phyloP scores from a whole-genome alignment of 2,888 invertebrate species.

The Ochropleura leucogaster region DNA sequence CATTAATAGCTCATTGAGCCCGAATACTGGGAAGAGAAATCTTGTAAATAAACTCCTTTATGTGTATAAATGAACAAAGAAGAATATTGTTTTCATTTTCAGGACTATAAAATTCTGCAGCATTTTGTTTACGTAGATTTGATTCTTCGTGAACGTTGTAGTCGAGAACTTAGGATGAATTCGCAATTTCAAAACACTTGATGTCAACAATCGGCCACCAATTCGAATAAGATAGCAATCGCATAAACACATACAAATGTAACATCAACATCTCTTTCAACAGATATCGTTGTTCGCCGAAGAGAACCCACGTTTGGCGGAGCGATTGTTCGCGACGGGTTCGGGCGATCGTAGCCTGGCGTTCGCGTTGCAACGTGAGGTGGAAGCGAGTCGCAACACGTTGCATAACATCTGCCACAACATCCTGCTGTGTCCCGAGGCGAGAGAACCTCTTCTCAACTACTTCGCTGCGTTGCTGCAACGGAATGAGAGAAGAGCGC shows the following conservation, averaged over 20 bases:
- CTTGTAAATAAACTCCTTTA: slow-evolving; percentile 28
- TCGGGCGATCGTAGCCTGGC: slow-evolving; percentile 92
- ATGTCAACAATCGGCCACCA: slow-evolving; percentile 13
- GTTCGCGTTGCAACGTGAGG: slow-evolving; percentile 93
- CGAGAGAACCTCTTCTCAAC: slow-evolving; percentile 94
- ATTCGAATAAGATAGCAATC: slow-evolving; percentile 17
- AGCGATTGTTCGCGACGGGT: slow-evolving; percentile 91
- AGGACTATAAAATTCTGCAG: slow-evolving; percentile 6
- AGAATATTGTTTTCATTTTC: slow-evolving; percentile 28
- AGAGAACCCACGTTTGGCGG: slow-evolving; percentile 97
- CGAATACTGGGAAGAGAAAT: neutral
- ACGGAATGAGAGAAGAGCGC: slow-evolving; percentile 96
- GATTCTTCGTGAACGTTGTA: slow-evolving; percentile 5
- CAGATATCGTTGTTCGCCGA: slow-evolving; percentile 96
- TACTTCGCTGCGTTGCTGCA: slow-evolving; percentile 95
- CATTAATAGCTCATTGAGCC: slow-evolving; percentile 17
- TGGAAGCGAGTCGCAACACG: slow-evolving; percentile 94
- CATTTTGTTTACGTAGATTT: slow-evolving; percentile 13
- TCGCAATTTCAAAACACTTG: slow-evolving; percentile 12
- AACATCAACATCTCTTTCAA: neutral
- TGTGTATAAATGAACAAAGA: neutral
- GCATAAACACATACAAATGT: neutral
- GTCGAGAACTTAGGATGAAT: slow-evolving; percentile 10
- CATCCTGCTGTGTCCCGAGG: slow-evolving; percentile 95
- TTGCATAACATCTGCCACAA: slow-evolving; percentile 96